Percentiles rank a stretch among this genome's conserved stretches.
Evolutionary conservation across 2,888 invertebrate genomes (phyloP).

Genomic region (Chironomus riparius): DNA sequence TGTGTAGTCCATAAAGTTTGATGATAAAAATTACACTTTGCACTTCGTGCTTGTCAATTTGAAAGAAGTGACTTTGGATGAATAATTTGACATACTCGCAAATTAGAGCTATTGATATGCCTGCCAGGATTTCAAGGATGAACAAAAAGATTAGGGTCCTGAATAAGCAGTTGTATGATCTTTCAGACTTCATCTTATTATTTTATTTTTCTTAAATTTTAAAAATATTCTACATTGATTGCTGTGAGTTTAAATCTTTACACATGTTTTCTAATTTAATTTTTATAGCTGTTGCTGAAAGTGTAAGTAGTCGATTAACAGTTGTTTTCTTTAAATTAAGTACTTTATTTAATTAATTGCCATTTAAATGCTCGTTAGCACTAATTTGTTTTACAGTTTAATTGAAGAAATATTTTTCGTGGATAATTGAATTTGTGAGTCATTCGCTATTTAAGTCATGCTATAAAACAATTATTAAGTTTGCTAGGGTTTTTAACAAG

Average conservation of each 20-base stretch:
- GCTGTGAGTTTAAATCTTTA: neutral
- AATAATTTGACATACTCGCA: constrained; percentile 25
- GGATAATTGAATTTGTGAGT: no score
- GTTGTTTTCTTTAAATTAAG: no score
- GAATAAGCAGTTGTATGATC: neutral
- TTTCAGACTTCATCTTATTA: neutral
- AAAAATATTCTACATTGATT: neutral
- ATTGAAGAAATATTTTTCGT: neutral
- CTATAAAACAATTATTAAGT: no score
- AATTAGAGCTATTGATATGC: constrained; percentile 7
- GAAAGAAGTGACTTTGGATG: constrained; percentile 26
- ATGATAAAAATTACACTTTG: constrained; percentile 25
- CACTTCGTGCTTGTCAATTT: constrained; percentile 27
- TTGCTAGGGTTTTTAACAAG: no score
- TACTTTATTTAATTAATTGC: no score
- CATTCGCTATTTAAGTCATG: no score
- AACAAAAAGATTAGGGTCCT: neutral
- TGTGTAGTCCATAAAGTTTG: constrained; percentile 28
- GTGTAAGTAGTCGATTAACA: neutral
- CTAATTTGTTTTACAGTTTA: no score
- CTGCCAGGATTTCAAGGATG: constrained; percentile 20
- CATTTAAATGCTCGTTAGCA: no score
- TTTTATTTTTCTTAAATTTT: neutral
- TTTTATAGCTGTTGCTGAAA: neutral
- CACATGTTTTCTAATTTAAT: neutral